Conservation (phyloP, 37 sponge, comb jelly and placozoan species). For the Halichondria panicea region DNA sequence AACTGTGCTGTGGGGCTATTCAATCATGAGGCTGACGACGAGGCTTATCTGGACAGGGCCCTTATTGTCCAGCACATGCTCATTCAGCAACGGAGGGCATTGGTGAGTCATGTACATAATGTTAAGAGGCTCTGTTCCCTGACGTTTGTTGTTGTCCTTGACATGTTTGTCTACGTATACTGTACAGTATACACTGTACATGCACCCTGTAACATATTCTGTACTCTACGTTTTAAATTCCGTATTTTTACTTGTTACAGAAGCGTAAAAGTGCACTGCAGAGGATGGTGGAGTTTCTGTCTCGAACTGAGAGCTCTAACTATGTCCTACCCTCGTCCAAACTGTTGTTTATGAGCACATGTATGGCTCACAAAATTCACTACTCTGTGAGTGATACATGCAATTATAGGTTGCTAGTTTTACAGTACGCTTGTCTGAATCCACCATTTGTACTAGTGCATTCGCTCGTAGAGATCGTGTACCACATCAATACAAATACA, state of each 20-base stretch:
- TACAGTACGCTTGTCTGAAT: too few species aligned
- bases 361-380: slow-evolving; percentile 43
- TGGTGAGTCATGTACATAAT: not conserved
- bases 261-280: slow-evolving; percentile 20
- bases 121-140: too few species aligned
- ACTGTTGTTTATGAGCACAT: slow-evolving; percentile 29
- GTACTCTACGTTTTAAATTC: not conserved
- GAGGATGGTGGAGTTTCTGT: slow-evolving; percentile 10
- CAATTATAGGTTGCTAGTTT: not conserved
- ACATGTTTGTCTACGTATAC: too few species aligned
- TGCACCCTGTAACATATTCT: not conserved
- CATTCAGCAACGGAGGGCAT: not conserved
- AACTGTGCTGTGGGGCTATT: too few species aligned
- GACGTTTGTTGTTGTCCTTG: too few species aligned
- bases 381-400: slow-evolving; percentile 46
- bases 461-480: too few species aligned
- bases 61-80: not conserved
- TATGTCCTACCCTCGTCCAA: slow-evolving; percentile 25
- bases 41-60: too few species aligned
- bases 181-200: too few species aligned
- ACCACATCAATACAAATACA: too few species aligned
- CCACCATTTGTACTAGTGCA: too few species aligned
- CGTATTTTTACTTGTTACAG: not conserved
- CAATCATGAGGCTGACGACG: too few species aligned
- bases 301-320: not conserved